Evolutionary conservation across 2,888 invertebrate genomes (phyloP), one percentile per base, ranked within the genome.

Genomic region (Caenorhabditis drosophilae): DNA sequence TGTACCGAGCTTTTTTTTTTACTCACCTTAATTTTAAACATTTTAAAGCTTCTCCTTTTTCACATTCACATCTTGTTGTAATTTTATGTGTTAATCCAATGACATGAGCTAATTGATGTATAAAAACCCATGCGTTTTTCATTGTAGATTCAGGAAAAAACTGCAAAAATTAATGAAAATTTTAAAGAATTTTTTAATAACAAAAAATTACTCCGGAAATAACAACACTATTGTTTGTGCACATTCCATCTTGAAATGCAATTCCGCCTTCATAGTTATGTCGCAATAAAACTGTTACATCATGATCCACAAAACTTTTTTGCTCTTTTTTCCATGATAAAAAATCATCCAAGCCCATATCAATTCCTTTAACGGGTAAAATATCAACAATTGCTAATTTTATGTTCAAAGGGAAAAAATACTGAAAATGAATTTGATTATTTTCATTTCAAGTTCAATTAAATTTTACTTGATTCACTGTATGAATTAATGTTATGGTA

Each of bases 211-310:
- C 75, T n/a, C 75, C 75, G 38, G 69, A 64, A 31, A 75, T 54
- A 47, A 70, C 67, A 11, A 75, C 48, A 31, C 59, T 67, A 31
- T 66, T 66, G 7, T 67, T 59, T 20, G 66, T 66, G 36, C 75
- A 75, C 6, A 67, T 59, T 27, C 72, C 72, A 46, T 70, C 63
- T 0, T 67, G 64, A 38, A 69, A 73, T 1, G 75, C 72, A 26
- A 73, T 75, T 9, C 75, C 75, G 27, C 75, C 75, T 44, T 75
- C 75, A 60, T 70, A 73, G 35, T 70, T 62, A 25, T 70, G 63
- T n/a, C 69, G 38, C 18, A 75, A 36, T 3, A 75, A 60, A 31
- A 75, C 59, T 0, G 72, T 68, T 2, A 75, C 58, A 51, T 75
- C 75, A 40, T 75, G 72, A 4, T 64, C 53, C 12, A 69, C 50